These are phyloP conservation scores for Brevimyrus niger DNA, from an alignment of 2,113 vertebrate genomes.

Conservation along the genomic window DNA sequence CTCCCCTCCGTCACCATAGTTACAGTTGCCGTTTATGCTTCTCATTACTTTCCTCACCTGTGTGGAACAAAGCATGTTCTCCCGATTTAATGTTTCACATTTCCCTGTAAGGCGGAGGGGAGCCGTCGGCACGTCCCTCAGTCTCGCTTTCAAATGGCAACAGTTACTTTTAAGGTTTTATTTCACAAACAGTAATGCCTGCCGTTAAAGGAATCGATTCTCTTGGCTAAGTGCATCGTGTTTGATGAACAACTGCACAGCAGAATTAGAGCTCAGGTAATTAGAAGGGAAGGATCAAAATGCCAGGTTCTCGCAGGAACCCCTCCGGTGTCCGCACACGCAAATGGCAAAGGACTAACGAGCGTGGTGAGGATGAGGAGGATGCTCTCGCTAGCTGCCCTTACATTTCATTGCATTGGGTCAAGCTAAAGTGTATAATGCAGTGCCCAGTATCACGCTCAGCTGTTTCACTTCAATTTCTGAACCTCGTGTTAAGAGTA, in stretches of 20 bases:
- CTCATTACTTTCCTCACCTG: not conserved
- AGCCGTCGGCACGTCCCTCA: too few relatives aligned
- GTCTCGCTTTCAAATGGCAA: not conserved
- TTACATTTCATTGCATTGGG: not conserved
- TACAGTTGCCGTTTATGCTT: not conserved
- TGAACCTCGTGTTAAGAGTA: not conserved
- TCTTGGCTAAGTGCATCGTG: not conserved
- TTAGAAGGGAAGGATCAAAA: not conserved
- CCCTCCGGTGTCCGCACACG: not conserved
- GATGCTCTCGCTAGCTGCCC: not conserved
- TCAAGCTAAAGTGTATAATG: not conserved
- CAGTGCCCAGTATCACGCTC: not conserved
- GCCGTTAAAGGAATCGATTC: not conserved
- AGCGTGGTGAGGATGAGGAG: not conserved
- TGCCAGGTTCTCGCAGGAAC: not conserved
- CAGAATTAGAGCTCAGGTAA: not conserved
- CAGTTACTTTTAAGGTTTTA: not conserved
- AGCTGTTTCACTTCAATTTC: not conserved
- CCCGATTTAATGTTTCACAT: not conserved
- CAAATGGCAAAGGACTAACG: not conserved
- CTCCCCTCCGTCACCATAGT: conserved; percentile 5
- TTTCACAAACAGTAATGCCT: not conserved
- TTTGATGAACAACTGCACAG: not conserved
- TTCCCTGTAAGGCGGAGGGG: too few relatives aligned
- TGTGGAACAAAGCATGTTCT: not conserved